Evolutionary conservation across 2,888 invertebrate genomes (phyloP).

Genomic region (Melieria crassipennis): DNA sequence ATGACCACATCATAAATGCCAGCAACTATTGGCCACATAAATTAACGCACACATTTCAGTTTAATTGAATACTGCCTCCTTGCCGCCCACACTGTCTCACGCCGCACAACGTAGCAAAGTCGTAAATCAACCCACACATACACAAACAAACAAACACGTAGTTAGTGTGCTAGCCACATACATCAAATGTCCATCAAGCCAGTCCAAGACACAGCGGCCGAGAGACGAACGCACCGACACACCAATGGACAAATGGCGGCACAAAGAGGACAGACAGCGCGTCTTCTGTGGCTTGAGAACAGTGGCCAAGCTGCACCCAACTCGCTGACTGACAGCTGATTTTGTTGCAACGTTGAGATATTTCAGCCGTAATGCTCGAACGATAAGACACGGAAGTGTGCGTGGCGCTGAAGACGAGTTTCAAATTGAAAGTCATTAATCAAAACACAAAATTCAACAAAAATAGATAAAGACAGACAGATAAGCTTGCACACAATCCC

Average conservation of each 20-base stretch:
- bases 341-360: constrained; percentile 7
- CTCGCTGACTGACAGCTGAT: neutral
- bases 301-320: neutral
- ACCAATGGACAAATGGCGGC: neutral
- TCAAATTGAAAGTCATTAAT: constrained; percentile 29
- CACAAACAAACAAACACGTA: neutral
- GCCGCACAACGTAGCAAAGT: neutral
- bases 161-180: neutral
- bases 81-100: neutral
- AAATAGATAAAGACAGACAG: no score
- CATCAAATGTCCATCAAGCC: constrained; percentile 13
- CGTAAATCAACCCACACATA: constrained; percentile 19
- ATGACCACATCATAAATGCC: no score
- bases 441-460: constrained; percentile 23
- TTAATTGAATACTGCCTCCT: constrained; percentile 12
- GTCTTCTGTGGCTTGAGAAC: neutral
- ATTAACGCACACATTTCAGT: constrained; percentile 1
- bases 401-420: constrained; percentile 7
- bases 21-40: no score
- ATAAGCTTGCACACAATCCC: no score
- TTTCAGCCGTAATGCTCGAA: neutral
- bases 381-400: neutral
- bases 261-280: neutral
- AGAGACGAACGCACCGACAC: constrained; percentile 15
- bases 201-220: no score